Percentiles rank a stretch among this genome's conserved stretches.
These are phyloP conservation scores for Epinephelus fuscoguttatus DNA, from an alignment of 2,113 vertebrate species.

Conservation along the genomic window DNA sequence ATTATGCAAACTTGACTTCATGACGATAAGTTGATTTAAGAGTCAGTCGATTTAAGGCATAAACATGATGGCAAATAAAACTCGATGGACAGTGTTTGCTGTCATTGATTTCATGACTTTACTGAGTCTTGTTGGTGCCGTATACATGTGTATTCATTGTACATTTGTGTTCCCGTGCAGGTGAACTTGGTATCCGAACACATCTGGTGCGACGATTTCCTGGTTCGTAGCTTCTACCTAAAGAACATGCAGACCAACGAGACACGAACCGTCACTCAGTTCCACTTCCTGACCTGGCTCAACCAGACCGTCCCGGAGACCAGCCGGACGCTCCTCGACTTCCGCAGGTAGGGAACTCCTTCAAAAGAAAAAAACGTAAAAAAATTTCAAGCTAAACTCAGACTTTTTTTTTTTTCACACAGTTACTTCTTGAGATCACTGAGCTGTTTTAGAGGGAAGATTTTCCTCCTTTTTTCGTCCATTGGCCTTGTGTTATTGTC, in stretches of 20 bases:
- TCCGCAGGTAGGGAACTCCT: slow-evolving; percentile 91
- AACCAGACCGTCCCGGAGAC: slow-evolving; percentile 91
- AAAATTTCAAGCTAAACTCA: too few species aligned
- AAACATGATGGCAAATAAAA: too few species aligned
- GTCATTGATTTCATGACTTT: too few species aligned
- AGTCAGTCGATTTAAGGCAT: too few species aligned
- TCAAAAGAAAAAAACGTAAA: background rate
- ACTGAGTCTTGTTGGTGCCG: background rate
- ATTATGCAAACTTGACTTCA: background rate
- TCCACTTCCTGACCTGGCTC: slow-evolving; percentile 98
- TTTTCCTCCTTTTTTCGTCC: too few species aligned
- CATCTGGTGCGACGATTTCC: slow-evolving; percentile 99
- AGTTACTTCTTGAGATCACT: background rate
- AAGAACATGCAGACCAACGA: slow-evolving; percentile 97
- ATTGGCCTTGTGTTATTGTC: background rate
- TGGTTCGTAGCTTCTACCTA: slow-evolving; percentile 98
- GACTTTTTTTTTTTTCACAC: background rate
- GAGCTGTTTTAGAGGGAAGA: background rate
- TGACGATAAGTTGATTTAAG: background rate
- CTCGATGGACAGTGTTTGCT: too few species aligned
- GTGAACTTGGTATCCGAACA: slow-evolving; percentile 98
- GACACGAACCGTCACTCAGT: slow-evolving; percentile 97
- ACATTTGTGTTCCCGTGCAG: slow-evolving; percentile 70
- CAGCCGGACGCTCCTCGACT: slow-evolving; percentile 93
- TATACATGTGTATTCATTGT: background rate